These are phyloP conservation scores for Strigops habroptila DNA, from an alignment of 2,113 vertebrate genomes.

Conservation along the genomic window DNA sequence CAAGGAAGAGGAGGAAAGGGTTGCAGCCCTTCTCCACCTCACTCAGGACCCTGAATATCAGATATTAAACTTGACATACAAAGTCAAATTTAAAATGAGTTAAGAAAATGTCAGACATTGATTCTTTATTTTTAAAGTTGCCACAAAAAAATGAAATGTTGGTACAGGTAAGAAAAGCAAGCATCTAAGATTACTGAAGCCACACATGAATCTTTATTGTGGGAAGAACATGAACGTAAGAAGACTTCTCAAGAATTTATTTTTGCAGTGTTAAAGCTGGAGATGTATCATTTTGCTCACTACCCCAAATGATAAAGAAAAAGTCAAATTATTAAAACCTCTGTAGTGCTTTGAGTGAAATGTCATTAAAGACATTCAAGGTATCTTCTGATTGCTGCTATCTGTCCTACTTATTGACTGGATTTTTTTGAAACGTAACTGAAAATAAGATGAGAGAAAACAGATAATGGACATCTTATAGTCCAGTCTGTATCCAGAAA, in stretches of 20 bases:
- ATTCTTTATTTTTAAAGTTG: neutral
- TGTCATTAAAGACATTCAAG: neutral
- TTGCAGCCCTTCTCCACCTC: neutral
- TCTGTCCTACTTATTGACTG: neutral
- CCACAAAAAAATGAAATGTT: neutral
- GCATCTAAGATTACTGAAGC: neutral
- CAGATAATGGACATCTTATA: neutral
- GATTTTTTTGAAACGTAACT: neutral
- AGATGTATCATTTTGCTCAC: neutral
- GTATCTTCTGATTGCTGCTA: neutral
- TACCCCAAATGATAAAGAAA: neutral
- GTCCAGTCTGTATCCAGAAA: neutral
- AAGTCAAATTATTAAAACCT: neutral
- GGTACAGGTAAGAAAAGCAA: neutral
- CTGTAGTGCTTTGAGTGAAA: neutral
- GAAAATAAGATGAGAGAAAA: neutral
- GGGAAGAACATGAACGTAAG: neutral
- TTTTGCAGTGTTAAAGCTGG: neutral
- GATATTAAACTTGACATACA: neutral
- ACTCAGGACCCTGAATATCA: neutral
- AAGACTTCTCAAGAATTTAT: neutral
- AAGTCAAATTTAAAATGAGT: neutral
- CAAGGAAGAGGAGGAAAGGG: neutral
- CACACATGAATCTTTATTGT: neutral
- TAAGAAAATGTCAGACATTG: neutral